Conservation (phyloP, 2,113 vertebrate genomes). For the Coptodon rendalli region DNA sequence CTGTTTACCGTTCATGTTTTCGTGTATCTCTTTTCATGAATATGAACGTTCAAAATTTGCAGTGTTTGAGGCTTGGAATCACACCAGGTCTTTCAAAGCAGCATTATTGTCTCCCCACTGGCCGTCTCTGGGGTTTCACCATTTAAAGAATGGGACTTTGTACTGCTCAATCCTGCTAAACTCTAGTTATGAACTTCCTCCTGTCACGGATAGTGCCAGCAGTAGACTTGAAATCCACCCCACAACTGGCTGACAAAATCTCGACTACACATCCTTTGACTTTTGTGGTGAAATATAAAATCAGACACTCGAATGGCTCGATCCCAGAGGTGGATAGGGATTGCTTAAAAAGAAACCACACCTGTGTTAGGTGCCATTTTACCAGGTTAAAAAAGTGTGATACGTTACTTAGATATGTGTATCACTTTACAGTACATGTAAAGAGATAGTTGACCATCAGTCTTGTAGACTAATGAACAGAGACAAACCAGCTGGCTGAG, state of each 20-base stretch:
- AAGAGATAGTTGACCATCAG: background rate
- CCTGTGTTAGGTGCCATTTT: background rate
- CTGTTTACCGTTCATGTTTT: background rate
- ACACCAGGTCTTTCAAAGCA: conserved; percentile 4
- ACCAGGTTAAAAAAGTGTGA: background rate
- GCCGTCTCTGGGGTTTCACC: conserved; percentile 12
- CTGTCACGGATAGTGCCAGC: conserved; percentile 25
- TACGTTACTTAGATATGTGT: background rate
- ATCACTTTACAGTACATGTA: background rate
- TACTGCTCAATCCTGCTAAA: conserved; percentile 24
- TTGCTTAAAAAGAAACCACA: background rate
- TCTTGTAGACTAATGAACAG: background rate
- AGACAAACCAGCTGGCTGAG: background rate
- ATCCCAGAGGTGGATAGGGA: background rate
- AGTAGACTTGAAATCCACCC: conserved; percentile 27
- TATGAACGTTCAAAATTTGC: conserved; percentile 5
- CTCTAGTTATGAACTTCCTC: conserved; percentile 46
- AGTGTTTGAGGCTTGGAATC: conserved; percentile 12
- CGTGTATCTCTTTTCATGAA: background rate
- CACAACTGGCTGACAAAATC: conserved; percentile 32
- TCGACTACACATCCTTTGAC: conserved; percentile 14
- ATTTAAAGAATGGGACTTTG: background rate
- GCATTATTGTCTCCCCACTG: background rate
- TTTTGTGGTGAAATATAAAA: conserved; percentile 35
- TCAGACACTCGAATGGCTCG: conserved; percentile 10